phyloP scores from a whole-genome alignment of 2,797 vertebrate genomes.

The Kryptolebias ocellatus region DNA sequence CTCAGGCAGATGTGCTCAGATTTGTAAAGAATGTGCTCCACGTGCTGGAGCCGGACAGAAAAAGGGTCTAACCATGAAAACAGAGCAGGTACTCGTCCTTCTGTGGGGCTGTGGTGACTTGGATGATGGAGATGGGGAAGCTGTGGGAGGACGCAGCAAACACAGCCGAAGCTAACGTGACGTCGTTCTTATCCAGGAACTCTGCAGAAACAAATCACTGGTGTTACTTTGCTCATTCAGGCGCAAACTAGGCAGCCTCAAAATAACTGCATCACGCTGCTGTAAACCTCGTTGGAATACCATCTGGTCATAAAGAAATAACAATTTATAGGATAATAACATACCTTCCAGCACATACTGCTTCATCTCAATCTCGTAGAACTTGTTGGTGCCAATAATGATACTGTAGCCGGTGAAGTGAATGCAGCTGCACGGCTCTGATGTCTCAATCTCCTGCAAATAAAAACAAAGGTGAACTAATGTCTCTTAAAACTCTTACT shows the following conservation, averaged over 20 bases:
- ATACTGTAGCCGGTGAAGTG: conserved; percentile 98
- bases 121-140: conserved; percentile 97
- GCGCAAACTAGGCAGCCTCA: conserved; percentile 20
- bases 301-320: conserved; percentile 13
- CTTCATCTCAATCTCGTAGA: conserved; percentile 99
- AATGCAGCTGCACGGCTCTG: conserved; percentile 98
- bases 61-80: conserved; percentile 88
- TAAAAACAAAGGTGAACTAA: conserved; percentile 11
- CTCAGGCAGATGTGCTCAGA: background rate
- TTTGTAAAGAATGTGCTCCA: background rate
- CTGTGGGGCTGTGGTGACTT: conserved; percentile 92
- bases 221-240: conserved; percentile 7
- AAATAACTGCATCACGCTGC: conserved; percentile 4
- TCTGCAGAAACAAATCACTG: conserved; percentile 78
- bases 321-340: conserved; percentile 14
- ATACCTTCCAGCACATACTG: conserved; percentile 97
- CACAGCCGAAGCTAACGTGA: conserved; percentile 92
- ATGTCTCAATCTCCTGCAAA: conserved; percentile 95
- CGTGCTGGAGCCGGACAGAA: conserved; percentile 3
- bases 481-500: background rate
- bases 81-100: conserved; percentile 97
- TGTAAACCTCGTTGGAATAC: conserved; percentile 8
- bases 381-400: conserved; percentile 98
- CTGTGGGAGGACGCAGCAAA: conserved; percentile 96
- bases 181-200: conserved; percentile 98